Evolutionary conservation across 2,888 invertebrate species (phyloP), one percentile per base, ranked within the genome.

Genomic region (Hyposoter didymator): DNA sequence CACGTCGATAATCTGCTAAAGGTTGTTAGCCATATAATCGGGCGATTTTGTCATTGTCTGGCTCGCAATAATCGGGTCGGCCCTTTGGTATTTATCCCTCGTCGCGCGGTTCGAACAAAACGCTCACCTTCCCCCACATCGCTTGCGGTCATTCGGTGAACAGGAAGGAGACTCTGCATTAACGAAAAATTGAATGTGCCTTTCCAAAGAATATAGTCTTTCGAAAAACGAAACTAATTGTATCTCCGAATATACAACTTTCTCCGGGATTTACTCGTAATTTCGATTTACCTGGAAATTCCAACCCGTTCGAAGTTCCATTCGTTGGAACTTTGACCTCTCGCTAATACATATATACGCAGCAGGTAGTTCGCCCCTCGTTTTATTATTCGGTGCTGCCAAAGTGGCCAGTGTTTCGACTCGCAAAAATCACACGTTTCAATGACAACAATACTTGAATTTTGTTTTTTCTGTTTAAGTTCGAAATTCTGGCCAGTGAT

Each of bases 211-310:
- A 39, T 19, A n/a, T 19, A n/a, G 17, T 43, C 43, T 45, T 67
- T 67, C 67, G 43, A 45, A 43, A 19, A 43, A 67, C 8, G 10
- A 2, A 39, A 66, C 59, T 59, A 12, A 59, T 28, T 14, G 28
- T 59, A 28, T 59, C 28, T 14, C 14, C 59, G 39, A 19, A 66
- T 66, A n/a, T 19, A 66, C 8, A 35, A 66, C 64, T 10, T 1
- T 67, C 12, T 10, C 5, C 67, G 19, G 19, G 35, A 39, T 67
- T 39, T 39, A 67, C 43, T 67, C 5, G 43, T 67, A 45, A 43
- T 67, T 22, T 43, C 10, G 6, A 19, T 43, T 67, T 67, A 43
- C 67, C 43, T 67, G 32, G 69, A 67, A 70, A 59, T 59, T 69
- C 67, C 3, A 67, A 28, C 59, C 59, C 59, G 59, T 28, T 14